phyloP scores from a whole-genome alignment of 2,888 invertebrate genomes.

The Portevinia maculata region DNA sequence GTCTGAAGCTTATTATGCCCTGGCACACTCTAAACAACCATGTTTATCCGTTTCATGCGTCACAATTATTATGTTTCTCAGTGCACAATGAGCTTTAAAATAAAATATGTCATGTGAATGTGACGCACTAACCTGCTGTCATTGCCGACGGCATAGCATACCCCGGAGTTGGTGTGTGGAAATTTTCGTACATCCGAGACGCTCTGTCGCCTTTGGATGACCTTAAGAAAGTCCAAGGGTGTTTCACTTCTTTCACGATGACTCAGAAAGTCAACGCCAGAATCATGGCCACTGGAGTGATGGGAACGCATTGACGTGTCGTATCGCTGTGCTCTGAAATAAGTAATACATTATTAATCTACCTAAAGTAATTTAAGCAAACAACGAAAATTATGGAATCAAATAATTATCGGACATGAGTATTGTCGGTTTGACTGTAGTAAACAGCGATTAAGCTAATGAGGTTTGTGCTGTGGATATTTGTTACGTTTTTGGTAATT shows the following conservation, averaged over 20 bases:
- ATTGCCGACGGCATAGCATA: conserved; percentile 75
- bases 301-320: conserved; percentile 91
- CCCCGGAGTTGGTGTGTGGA: conserved; percentile 61
- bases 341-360: too few relatives aligned
- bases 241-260: conserved; percentile 81
- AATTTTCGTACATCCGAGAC: conserved; percentile 63
- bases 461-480: too few relatives aligned
- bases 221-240: conserved; percentile 80
- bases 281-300: conserved; percentile 92
- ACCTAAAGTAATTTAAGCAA: too few relatives aligned
- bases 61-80: conserved; percentile 12
- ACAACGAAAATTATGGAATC: neutral
- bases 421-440: too few relatives aligned
- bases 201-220: conserved; percentile 73
- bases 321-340: conserved; percentile 80
- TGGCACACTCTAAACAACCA: neutral
- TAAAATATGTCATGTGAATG: neutral
- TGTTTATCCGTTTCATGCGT: too few relatives aligned
- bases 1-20: neutral
- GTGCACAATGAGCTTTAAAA: conserved; percentile 40
- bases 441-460: too few relatives aligned
- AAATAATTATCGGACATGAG: too few relatives aligned
- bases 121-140: conserved; percentile 79
- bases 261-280: conserved; percentile 86
- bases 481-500: too few relatives aligned